These are phyloP conservation scores for Ibidorhyncha struthersii DNA, from an alignment of 2,113 vertebrate genomes.

Conservation along the genomic window DNA sequence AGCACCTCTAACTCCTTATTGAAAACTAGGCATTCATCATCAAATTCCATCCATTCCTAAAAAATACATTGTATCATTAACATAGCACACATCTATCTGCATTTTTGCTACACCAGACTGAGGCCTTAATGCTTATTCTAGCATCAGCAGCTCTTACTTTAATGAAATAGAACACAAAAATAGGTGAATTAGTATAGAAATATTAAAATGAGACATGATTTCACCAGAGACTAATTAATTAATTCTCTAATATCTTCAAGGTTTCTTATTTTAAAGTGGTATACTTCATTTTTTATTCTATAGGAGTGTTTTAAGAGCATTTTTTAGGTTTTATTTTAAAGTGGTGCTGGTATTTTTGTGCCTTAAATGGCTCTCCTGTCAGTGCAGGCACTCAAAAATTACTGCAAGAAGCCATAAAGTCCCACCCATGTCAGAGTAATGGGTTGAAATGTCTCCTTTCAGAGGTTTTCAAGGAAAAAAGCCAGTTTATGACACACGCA, in stretches of 20 bases:
- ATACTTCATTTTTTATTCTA: neutral
- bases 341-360: neutral
- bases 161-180: neutral
- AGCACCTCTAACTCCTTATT: conserved; percentile 78
- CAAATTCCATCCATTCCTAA: conserved; percentile 87
- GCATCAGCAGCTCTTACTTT: neutral
- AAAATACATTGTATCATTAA: neutral
- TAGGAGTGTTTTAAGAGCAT: neutral
- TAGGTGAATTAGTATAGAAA: neutral
- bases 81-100: neutral
- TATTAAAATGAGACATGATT: neutral
- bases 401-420: neutral
- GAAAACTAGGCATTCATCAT: conserved; percentile 74
- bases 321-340: neutral
- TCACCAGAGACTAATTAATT: neutral
- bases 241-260: neutral
- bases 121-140: neutral
- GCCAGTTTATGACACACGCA: neutral
- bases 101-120: neutral
- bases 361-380: neutral
- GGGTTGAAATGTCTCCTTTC: neutral
- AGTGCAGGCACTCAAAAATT: neutral
- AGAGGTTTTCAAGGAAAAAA: neutral
- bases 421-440: neutral
- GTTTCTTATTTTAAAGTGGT: neutral